These are phyloP conservation scores for Eudasyphora cyanicolor DNA, from an alignment of 2,888 invertebrate genomes.

Conservation along the genomic window DNA sequence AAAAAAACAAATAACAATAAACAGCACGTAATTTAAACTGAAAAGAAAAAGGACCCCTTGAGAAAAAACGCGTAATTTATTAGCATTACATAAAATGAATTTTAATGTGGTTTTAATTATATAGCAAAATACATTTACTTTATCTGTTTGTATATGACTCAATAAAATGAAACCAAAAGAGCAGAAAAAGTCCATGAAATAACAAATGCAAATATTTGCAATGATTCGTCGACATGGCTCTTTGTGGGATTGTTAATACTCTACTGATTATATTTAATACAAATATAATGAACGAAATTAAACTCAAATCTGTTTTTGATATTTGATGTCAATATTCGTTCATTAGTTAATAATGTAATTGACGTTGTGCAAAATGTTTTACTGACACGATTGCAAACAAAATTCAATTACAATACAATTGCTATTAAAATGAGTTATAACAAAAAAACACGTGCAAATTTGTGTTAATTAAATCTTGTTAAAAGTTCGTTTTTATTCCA, in stretches of 20 bases:
- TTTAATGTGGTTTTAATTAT: slow-evolving; percentile 1
- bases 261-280: background rate
- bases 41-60: no score
- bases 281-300: slow-evolving; percentile 38
- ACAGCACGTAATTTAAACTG: no score
- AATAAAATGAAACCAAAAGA: background rate
- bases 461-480: no score
- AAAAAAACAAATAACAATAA: no score
- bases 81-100: background rate
- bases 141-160: background rate
- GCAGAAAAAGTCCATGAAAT: background rate
- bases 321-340: slow-evolving; percentile 8
- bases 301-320: slow-evolving; percentile 24
- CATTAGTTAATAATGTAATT: slow-evolving; percentile 9
- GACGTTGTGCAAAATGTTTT: background rate
- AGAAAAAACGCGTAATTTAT: background rate
- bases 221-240: background rate
- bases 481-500: no score
- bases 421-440: background rate
- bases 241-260: background rate
- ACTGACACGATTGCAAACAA: background rate
- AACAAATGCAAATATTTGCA: background rate
- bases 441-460: no score
- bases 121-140: background rate
- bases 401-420: background rate